These are phyloP conservation scores for Hirudinaria manillensis DNA, from an alignment of 2,888 invertebrate species.

Conservation along the genomic window DNA sequence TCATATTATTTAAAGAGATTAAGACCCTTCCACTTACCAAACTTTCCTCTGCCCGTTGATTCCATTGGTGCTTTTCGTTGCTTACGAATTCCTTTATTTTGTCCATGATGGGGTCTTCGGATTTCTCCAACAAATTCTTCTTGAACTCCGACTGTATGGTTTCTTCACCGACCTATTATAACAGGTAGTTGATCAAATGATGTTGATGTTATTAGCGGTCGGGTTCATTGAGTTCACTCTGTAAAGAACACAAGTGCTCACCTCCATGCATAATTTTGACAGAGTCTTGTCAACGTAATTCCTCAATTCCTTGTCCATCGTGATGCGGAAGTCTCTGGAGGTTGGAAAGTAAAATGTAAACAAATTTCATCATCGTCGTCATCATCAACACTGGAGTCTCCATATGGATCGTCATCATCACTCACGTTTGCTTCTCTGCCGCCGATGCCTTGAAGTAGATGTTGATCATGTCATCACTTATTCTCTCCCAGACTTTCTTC, in stretches of 20 bases:
- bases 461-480: conserved; percentile 67
- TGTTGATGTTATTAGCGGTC: no score
- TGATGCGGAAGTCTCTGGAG: conserved; percentile 56
- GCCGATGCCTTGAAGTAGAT: conserved; percentile 91
- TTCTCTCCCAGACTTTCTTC: conserved; percentile 59
- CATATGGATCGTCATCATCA: conserved; percentile 23
- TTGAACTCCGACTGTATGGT: conserved; percentile 63
- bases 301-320: conserved; percentile 81
- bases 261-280: conserved; percentile 76
- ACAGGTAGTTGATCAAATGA: no score
- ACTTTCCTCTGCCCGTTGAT: conserved; percentile 67
- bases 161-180: conserved; percentile 73
- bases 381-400: not conserved
- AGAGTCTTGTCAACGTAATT: conserved; percentile 91
- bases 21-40: no score
- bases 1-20: no score
- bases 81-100: conserved; percentile 80
- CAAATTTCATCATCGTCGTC: no score
- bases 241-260: no score
- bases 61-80: conserved; percentile 82
- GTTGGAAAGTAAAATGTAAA: no score
- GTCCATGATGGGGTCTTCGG: conserved; percentile 78
- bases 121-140: conserved; percentile 60
- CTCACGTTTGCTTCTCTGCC: conserved; percentile 56
- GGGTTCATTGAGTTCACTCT: no score